These are phyloP conservation scores for Epizoanthus illoricatus DNA, from an alignment of 92 coral and sea anemone genomes.

Conservation along the genomic window DNA sequence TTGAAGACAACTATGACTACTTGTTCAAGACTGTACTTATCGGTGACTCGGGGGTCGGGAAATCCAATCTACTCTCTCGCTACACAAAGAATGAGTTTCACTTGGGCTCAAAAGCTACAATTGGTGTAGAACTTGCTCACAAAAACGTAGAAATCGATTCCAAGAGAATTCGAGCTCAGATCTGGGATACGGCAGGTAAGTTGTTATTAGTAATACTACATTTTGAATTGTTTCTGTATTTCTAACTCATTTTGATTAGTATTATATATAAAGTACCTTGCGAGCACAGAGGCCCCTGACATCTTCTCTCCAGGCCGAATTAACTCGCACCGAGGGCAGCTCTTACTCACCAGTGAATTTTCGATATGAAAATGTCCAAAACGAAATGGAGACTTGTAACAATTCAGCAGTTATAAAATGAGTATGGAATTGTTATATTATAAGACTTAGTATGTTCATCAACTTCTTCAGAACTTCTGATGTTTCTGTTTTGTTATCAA, in stretches of 20 bases:
- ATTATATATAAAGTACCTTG: background rate
- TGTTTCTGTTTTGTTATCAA: too few relatives aligned
- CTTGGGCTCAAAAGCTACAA: conserved; percentile 95
- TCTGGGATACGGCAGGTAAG: conserved; percentile 99
- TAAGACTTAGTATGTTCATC: too few relatives aligned
- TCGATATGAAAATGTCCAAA: too few relatives aligned
- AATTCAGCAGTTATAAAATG: too few relatives aligned
- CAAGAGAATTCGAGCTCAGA: conserved; percentile 89
- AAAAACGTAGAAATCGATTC: conserved; percentile 85
- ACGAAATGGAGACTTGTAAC: too few relatives aligned
- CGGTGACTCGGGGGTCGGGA: conserved; percentile 94
- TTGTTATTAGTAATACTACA: background rate
- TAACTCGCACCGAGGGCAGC: too few relatives aligned
- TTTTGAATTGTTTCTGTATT: background rate
- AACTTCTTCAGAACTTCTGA: too few relatives aligned
- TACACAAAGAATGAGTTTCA: conserved; percentile 98
- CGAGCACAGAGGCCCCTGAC: too few relatives aligned
- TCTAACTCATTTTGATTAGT: background rate
- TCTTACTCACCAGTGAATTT: too few relatives aligned
- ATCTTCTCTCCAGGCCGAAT: too few relatives aligned
- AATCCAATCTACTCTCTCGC: conserved; percentile 92
- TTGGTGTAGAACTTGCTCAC: conserved; percentile 98
- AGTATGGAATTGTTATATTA: too few relatives aligned
- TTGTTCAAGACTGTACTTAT: conserved; percentile 79
- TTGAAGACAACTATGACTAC: conserved; percentile 78